These are phyloP conservation scores for Resseliella maxima DNA, from an alignment of 2,888 invertebrate species.

Conservation along the genomic window DNA sequence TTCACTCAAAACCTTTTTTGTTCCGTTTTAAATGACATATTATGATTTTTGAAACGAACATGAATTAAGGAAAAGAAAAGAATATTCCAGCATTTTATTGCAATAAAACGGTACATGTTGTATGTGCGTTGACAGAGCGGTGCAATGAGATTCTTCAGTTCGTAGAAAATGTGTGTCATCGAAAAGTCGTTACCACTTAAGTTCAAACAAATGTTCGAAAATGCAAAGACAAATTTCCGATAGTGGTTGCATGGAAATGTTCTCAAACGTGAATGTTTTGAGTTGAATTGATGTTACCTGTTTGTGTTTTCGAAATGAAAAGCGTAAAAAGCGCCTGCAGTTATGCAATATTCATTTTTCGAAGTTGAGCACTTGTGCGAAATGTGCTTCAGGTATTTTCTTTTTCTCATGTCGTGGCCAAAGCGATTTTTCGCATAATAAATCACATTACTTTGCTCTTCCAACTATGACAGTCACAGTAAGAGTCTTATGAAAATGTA, in stretches of 20 bases:
- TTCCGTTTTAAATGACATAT: neutral
- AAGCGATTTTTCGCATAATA: neutral
- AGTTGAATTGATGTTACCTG: slow-evolving; percentile 9
- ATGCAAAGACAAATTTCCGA: slow-evolving; percentile 16
- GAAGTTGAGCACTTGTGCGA: neutral
- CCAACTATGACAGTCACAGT: neutral
- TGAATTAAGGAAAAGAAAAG: neutral
- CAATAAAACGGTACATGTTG: neutral
- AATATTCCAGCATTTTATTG: neutral
- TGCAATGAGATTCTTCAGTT: neutral
- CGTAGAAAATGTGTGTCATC: neutral
- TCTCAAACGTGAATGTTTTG: neutral
- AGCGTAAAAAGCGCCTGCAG: slow-evolving; percentile 6
- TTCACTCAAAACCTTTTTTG: neutral
- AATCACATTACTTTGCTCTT: neutral
- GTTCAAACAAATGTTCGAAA: neutral
- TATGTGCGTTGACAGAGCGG: neutral
- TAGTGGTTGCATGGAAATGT: neutral
- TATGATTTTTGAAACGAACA: neutral
- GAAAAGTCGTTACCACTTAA: neutral
- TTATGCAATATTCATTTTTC: neutral
- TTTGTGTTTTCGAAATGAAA: neutral
- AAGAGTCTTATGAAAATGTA: neutral
- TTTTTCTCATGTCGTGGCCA: neutral
- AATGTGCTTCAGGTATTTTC: neutral